Conservation (phyloP, 1,140 invertebrate species). For the Helicoverpa armigera region DNA sequence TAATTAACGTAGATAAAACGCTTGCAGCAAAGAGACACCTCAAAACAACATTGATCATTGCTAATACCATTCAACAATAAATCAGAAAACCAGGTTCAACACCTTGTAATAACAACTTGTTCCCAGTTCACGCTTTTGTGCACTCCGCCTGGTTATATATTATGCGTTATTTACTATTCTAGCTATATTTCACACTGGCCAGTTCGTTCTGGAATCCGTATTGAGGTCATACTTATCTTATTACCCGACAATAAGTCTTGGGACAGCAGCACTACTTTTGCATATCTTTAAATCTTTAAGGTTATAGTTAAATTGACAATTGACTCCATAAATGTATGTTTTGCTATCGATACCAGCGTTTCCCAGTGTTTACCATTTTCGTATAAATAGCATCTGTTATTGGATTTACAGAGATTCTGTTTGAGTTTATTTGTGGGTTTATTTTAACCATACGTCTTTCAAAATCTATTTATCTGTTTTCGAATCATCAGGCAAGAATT, state of each 20-base stretch:
- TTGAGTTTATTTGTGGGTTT: background rate
- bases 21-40: constrained; percentile 60
- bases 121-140: constrained; percentile 61
- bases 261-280: constrained; percentile 54
- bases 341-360: constrained; percentile 15
- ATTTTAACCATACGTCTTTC: too few species aligned
- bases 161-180: constrained; percentile 63
- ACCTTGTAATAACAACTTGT: constrained; percentile 74
- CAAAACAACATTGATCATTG: constrained; percentile 64
- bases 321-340: constrained; percentile 2
- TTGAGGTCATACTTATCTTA: constrained; percentile 63
- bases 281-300: constrained; percentile 54
- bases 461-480: constrained; percentile 2
- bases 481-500: constrained; percentile 45
- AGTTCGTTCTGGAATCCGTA: constrained; percentile 59
- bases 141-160: constrained; percentile 62
- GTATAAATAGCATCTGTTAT: background rate
- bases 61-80: constrained; percentile 64
- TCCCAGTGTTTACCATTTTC: constrained; percentile 6
- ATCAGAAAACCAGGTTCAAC: constrained; percentile 69
- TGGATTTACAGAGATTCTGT: background rate
- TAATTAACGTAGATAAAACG: constrained; percentile 58
- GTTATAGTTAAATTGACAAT: constrained; percentile 43
- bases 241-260: constrained; percentile 56
- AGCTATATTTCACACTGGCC: constrained; percentile 58